Conservation (phyloP, 2,888 invertebrate species). For the Lingula anatina region DNA sequence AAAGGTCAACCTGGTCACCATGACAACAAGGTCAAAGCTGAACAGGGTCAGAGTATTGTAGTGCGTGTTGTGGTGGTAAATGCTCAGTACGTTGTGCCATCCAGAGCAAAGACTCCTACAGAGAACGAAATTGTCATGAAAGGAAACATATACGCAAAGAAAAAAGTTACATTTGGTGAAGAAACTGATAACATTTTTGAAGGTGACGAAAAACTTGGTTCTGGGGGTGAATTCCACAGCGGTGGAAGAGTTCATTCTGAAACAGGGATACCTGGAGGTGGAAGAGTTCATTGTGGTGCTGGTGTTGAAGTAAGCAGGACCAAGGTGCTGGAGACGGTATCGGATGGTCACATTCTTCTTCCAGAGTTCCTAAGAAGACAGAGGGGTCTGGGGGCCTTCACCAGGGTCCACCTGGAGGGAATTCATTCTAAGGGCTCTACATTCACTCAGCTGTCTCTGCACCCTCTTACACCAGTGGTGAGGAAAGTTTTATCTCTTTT, state of each 20-base stretch:
- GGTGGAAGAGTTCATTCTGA: no score
- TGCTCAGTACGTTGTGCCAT: neutral
- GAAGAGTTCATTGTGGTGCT: no score
- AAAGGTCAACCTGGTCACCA: no score
- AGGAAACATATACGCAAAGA: neutral
- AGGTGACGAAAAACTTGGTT: no score
- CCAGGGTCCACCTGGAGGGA: slow-evolving; percentile 27
- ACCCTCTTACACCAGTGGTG: no score
- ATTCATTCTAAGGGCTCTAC: no score
- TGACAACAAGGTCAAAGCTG: slow-evolving; percentile 1
- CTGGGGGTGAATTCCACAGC: neutral
- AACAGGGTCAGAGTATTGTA: no score
- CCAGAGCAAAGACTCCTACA: slow-evolving; percentile 5
- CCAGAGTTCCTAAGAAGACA: slow-evolving; percentile 29
- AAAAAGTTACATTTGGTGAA: neutral
- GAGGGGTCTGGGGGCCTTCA: slow-evolving; percentile 29
- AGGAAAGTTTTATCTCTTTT: no score
- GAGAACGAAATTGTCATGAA: neutral
- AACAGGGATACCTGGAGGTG: no score
- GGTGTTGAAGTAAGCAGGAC: no score
- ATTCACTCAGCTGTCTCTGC: slow-evolving; percentile 25
- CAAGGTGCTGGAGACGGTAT: slow-evolving; percentile 22
- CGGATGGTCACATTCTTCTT: slow-evolving; percentile 30
- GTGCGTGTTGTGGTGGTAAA: no score
- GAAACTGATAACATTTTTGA: neutral